phyloP scores from a whole-genome alignment of 2,888 invertebrate genomes.

The Smittia sp. region DNA sequence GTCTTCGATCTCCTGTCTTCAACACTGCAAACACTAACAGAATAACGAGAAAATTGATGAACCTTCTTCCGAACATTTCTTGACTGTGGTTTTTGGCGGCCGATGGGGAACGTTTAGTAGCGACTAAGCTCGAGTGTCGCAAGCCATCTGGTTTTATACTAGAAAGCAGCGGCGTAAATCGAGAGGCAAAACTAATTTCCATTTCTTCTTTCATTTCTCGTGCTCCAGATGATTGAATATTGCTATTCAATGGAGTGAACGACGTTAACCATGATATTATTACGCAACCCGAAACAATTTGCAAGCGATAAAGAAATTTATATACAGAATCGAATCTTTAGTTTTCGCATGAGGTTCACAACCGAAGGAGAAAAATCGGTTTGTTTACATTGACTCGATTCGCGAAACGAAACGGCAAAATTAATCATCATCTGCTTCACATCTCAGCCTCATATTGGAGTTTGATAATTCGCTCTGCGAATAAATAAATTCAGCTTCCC shows the following conservation, averaged over 20 bases:
- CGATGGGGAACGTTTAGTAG: not conserved
- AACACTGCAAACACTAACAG: slow-evolving; percentile 20
- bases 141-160: slow-evolving; percentile 12
- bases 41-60: slow-evolving; percentile 8
- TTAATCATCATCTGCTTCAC: not conserved
- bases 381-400: slow-evolving; percentile 12
- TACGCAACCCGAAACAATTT: too few species aligned
- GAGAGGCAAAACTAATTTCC: not conserved
- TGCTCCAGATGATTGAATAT: slow-evolving; percentile 10
- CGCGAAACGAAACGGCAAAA: not conserved
- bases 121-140: not conserved
- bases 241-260: too few species aligned
- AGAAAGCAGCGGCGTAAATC: not conserved
- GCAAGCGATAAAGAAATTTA: not conserved
- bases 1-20: not conserved
- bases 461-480: not conserved
- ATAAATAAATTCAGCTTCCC: too few species aligned
- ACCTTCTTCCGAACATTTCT: not conserved
- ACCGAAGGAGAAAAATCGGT: not conserved
- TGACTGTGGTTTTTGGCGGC: not conserved
- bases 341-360: too few species aligned
- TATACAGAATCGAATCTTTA: too few species aligned
- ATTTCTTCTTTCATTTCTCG: slow-evolving; percentile 8
- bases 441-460: not conserved
- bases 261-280: too few species aligned